Base-by-base conservation (phyloP, 2,797 vertebrate species). In the Babyrousa celebensis region DNA sequence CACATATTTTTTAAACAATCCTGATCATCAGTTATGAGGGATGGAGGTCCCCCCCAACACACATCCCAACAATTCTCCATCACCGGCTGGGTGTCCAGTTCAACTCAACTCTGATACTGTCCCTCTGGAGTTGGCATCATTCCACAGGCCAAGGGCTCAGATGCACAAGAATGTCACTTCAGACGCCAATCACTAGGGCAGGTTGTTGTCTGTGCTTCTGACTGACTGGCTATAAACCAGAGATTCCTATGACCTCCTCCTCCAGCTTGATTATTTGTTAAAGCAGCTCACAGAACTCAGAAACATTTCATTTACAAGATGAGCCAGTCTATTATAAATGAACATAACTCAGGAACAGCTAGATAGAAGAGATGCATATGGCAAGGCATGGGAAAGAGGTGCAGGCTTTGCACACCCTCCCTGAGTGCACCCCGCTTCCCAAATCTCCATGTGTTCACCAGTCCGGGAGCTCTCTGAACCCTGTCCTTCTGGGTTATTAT, bases 1-100 rank as follows among this genome's bases (percentile, higher is more conserved):
- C 32, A 48, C 9, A 48, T 10, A 82, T n/a, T 87, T 92, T 91
- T 92, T 6, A 48, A 90, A 95, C 85, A 83, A 67, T n/a, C 40
- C 29, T 52, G 18, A 52, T 84, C 40, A 52, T 62, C 18, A 87
- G n/a, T 23, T 74, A 62, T 8, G 62, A 48, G 18, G 71, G 32
- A 4, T 52, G 40, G 10, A 2, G 16, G 0, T 25, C 32, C 71
- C 11, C 1, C 56, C 25, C 71, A 14, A 63, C 5, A n/a, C 36
- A 74, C 15, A 52, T 23, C 36, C 9, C 62, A n/a, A 18, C 40
- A 87, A 62, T 74, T 62, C 36, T 74, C 10, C 40, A 29, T 62
- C 12, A 74, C 12, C 5, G 62, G 12, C 58, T 12, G 0, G 36
- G 5, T 63, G 21, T 63, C 32, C n/a, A 75, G 18, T 75, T 74